phyloP scores from a whole-genome alignment of 2,888 invertebrate species.

The Trichopria drosophilae region DNA sequence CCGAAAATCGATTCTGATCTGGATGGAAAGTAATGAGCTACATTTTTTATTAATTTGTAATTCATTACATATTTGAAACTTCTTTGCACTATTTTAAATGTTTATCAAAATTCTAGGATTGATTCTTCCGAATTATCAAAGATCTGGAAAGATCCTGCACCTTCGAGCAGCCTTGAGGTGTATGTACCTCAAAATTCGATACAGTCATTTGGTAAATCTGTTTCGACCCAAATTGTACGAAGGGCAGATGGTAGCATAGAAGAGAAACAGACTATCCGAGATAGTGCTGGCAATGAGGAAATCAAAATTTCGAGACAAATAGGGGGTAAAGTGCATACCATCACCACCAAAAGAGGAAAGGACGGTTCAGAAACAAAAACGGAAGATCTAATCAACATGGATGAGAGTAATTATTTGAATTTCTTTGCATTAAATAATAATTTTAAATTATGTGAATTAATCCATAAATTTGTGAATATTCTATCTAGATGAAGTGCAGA shows the following conservation, averaged over 20 bases:
- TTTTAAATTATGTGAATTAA: constrained; percentile 1
- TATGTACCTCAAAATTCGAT: constrained; percentile 46
- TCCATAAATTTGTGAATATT: constrained; percentile 7
- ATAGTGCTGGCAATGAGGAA: constrained; percentile 65
- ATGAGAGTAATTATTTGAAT: constrained; percentile 50
- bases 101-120: constrained; percentile 38
- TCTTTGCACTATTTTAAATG: not conserved
- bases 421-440: not conserved
- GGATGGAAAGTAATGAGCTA: constrained; percentile 62
- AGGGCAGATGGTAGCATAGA: constrained; percentile 65
- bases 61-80: not conserved
- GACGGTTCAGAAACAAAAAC: constrained; percentile 49
- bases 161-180: constrained; percentile 45
- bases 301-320: constrained; percentile 61
- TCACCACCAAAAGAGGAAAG: constrained; percentile 47
- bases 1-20: constrained; percentile 60
- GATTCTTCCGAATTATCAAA: constrained; percentile 43
- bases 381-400: constrained; percentile 50
- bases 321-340: constrained; percentile 49
- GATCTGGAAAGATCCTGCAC: constrained; percentile 45
- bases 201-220: constrained; percentile 60
- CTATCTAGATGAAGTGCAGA: constrained; percentile 42
- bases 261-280: constrained; percentile 62
- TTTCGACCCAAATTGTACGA: constrained; percentile 61
- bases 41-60: constrained; percentile 6